Percentiles rank a stretch among this genome's conserved stretches.
Evolutionary conservation across 2,888 invertebrate species (phyloP).

Genomic region (Strigamia maritima): DNA sequence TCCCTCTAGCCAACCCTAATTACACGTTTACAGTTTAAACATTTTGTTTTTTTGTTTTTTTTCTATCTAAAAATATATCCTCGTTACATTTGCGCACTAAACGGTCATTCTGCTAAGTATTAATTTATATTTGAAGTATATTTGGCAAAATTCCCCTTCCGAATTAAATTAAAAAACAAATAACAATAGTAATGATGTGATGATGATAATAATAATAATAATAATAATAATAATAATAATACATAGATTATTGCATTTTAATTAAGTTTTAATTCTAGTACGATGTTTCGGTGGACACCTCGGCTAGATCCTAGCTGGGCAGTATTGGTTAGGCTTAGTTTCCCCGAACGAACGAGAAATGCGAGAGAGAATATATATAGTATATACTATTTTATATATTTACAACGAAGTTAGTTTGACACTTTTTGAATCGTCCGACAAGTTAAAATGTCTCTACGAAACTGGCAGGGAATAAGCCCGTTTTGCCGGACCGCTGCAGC

Average conservation of each 20-base stretch:
- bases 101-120: no score
- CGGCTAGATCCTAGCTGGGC: background rate
- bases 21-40: background rate
- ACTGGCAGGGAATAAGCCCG: conserved; percentile 91
- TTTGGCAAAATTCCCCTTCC: no score
- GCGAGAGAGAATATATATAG: no score
- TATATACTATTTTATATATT: background rate
- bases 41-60: no score
- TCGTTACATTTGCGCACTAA: background rate
- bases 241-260: background rate
- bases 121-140: no score
- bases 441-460: conserved; percentile 70
- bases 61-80: background rate
- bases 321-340: background rate
- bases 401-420: background rate
- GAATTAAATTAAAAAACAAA: no score
- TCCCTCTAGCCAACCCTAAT: background rate
- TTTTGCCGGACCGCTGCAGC: conserved; percentile 80
- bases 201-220: no score
- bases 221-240: background rate
- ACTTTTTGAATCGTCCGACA: conserved; percentile 40
- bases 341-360: background rate
- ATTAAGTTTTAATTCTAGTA: background rate
- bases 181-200: no score
- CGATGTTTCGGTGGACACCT: background rate